Evolutionary conservation across 2,888 invertebrate species (phyloP).

Genomic region (Conistra vaccinii): DNA sequence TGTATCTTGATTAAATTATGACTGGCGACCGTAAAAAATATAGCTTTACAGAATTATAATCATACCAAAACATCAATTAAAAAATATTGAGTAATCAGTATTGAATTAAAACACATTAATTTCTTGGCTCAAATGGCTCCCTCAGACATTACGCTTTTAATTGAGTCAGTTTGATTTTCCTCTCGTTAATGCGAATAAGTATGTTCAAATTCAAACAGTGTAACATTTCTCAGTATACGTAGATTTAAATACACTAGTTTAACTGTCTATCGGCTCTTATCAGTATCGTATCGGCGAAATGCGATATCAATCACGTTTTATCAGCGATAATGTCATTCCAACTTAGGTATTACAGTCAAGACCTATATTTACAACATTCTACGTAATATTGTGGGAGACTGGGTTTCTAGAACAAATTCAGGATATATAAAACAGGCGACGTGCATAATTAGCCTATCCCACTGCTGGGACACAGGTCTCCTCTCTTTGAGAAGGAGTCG

Average conservation of each 20-base stretch:
- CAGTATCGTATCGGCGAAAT: slow-evolving; percentile 37
- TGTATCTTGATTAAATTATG: too few relatives aligned
- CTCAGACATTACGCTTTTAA: neutral
- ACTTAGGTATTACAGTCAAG: slow-evolving; percentile 17
- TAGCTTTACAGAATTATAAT: too few relatives aligned
- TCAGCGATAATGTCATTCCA: slow-evolving; percentile 53
- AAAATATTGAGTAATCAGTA: too few relatives aligned
- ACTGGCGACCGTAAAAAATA: too few relatives aligned
- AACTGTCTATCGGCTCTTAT: slow-evolving; percentile 37
- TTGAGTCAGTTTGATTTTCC: neutral
- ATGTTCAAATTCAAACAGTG: neutral
- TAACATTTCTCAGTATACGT: neutral
- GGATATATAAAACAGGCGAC: neutral
- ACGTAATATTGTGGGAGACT: slow-evolving; percentile 16
- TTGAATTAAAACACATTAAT: neutral
- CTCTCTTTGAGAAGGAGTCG: neutral
- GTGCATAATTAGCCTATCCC: neutral
- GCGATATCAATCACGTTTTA: slow-evolving; percentile 58
- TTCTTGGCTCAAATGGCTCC: neutral
- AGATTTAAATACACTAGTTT: slow-evolving; percentile 44
- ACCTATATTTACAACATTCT: slow-evolving; percentile 18
- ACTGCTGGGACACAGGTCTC: neutral
- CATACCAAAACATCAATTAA: too few relatives aligned
- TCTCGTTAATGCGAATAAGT: neutral
- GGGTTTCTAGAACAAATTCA: neutral